These are phyloP conservation scores for Mamestra brassicae DNA, from an alignment of 2,888 invertebrate genomes.

Conservation along the genomic window DNA sequence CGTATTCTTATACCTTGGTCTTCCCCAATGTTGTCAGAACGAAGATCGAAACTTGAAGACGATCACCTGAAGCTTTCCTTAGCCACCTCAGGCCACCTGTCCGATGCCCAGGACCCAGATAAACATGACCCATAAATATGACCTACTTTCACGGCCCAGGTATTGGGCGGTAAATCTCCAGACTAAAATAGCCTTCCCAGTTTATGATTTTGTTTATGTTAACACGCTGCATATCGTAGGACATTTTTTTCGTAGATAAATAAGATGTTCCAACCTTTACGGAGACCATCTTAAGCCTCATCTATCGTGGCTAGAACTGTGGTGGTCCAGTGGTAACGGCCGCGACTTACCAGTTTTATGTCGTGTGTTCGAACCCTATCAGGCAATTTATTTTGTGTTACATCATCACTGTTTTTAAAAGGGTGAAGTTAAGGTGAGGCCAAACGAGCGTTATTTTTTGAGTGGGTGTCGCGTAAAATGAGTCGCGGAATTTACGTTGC, in stretches of 20 bases:
- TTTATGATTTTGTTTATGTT: slow-evolving; percentile 3
- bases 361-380: not conserved
- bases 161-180: not conserved
- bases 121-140: slow-evolving; percentile 18
- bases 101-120: not conserved
- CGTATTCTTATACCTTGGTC: not conserved
- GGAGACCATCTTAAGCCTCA: not conserved
- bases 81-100: not conserved
- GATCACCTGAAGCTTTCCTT: not conserved
- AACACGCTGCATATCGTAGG: not conserved
- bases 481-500: too few relatives aligned
- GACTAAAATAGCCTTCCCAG: slow-evolving; percentile 20
- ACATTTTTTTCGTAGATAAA: not conserved
- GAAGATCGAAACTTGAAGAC: not conserved
- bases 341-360: not conserved
- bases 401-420: not conserved
- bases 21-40: not conserved
- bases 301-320: not conserved
- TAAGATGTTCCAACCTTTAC: not conserved
- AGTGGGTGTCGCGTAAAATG: too few relatives aligned
- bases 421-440: too few relatives aligned
- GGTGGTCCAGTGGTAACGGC: not conserved
- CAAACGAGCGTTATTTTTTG: too few relatives aligned
- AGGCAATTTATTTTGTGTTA: not conserved
- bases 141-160: not conserved